phyloP scores from a whole-genome alignment of 2,888 invertebrate genomes.

The Atethmia centrago region DNA sequence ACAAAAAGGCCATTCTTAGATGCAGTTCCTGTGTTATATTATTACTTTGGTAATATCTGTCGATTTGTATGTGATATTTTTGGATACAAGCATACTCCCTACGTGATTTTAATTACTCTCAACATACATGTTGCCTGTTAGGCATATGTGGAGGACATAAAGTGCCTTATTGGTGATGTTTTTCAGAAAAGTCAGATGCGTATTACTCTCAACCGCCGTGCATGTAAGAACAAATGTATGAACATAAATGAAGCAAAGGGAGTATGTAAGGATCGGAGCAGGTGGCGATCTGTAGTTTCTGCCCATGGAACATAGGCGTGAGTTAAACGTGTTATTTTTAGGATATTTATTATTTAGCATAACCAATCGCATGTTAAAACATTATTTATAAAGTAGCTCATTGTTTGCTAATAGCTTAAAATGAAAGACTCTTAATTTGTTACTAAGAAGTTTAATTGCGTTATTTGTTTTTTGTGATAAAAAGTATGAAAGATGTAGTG shows the following conservation, averaged over 20 bases:
- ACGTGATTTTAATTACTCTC: neutral
- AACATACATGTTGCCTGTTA: too few species aligned
- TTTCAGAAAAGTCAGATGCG: neutral
- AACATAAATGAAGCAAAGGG: neutral
- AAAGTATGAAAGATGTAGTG: neutral
- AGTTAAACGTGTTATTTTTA: neutral
- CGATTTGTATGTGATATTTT: neutral
- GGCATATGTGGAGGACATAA: too few species aligned
- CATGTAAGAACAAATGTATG: neutral
- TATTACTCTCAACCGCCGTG: too few species aligned
- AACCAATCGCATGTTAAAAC: neutral
- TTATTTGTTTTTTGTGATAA: constrained; percentile 3
- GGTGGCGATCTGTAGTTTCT: neutral
- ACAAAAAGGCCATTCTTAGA: too few species aligned
- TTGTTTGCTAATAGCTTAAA: neutral
- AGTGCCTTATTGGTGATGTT: too few species aligned
- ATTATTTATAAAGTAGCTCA: neutral
- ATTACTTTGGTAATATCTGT: neutral
- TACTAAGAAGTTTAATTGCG: neutral
- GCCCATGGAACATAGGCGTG: neutral
- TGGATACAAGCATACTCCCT: neutral
- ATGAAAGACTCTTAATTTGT: neutral
- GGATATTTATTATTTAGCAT: neutral
- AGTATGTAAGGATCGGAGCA: neutral
- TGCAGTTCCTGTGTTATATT: neutral